Evolutionary conservation across 2,113 vertebrate species (phyloP).

Genomic region (Malurus cyaneus): DNA sequence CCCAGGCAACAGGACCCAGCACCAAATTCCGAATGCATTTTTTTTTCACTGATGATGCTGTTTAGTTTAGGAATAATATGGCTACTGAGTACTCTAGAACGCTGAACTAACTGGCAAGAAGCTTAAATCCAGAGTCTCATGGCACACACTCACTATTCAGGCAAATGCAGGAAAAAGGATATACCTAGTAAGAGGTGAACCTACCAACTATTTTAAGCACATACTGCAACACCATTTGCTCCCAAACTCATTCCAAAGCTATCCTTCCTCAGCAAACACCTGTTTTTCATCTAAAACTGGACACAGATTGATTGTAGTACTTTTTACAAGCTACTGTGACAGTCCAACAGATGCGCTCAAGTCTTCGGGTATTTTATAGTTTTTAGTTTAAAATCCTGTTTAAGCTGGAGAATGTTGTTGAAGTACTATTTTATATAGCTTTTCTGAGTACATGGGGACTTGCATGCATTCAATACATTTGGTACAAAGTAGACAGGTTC

Average conservation of each 20-base stretch:
- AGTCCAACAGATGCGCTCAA: background rate
- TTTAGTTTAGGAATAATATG: background rate
- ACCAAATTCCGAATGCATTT: background rate
- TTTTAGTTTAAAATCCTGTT: background rate
- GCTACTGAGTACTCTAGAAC: background rate
- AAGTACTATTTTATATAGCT: background rate
- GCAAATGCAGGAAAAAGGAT: background rate
- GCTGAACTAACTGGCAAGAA: background rate
- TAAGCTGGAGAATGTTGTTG: background rate
- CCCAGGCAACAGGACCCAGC: background rate
- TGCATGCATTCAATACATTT: background rate
- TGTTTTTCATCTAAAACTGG: background rate
- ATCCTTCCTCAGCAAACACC: background rate
- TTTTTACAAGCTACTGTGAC: background rate
- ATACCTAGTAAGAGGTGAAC: background rate
- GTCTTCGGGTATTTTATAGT: background rate
- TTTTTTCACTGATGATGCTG: background rate
- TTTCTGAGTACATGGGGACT: background rate
- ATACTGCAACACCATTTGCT: rapidly evolving
- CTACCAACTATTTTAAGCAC: background rate
- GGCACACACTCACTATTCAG: background rate
- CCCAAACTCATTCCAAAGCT: background rate
- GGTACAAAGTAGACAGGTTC: background rate
- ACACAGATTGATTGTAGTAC: rapidly evolving
- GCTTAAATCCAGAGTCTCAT: background rate